A percentile compares a stretch with the other conserved stretches of the same genome.
These are phyloP conservation scores for Melanostigma gelatinosum DNA, from an alignment of 2,113 vertebrate species.

Conservation along the genomic window DNA sequence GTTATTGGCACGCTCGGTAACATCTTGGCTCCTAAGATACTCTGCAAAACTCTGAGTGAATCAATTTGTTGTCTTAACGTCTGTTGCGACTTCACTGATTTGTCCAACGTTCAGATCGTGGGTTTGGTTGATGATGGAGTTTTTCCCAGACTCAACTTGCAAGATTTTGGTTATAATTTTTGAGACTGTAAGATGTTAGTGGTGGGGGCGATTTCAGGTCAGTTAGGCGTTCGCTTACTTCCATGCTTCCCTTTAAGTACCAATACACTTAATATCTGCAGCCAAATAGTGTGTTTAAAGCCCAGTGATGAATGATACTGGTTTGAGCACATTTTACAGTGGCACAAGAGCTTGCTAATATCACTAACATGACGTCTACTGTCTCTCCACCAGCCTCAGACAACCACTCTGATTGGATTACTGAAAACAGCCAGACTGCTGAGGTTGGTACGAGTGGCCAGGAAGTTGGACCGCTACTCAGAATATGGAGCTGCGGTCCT, in stretches of 20 bases:
- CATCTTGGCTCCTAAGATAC: too few relatives aligned
- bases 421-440: constrained; percentile 94
- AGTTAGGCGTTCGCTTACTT: not conserved
- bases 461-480: constrained; percentile 94
- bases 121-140: too few relatives aligned
- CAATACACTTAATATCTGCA: not conserved
- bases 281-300: not conserved
- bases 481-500: constrained; percentile 94
- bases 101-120: not conserved
- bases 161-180: not conserved
- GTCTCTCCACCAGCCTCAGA: constrained; percentile 76
- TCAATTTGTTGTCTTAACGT: not conserved
- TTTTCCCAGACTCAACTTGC: not conserved
- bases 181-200: not conserved
- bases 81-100: not conserved
- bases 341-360: not conserved
- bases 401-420: constrained; percentile 91
- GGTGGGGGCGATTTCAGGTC: not conserved
- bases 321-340: not conserved
- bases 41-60: not conserved
- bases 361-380: not conserved
- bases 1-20: not conserved
- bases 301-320: not conserved
- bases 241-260: not conserved
- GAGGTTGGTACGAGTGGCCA: constrained; percentile 91